These are phyloP conservation scores for Condylura cristata DNA, from an alignment of 2,113 vertebrate genomes.

Conservation along the genomic window DNA sequence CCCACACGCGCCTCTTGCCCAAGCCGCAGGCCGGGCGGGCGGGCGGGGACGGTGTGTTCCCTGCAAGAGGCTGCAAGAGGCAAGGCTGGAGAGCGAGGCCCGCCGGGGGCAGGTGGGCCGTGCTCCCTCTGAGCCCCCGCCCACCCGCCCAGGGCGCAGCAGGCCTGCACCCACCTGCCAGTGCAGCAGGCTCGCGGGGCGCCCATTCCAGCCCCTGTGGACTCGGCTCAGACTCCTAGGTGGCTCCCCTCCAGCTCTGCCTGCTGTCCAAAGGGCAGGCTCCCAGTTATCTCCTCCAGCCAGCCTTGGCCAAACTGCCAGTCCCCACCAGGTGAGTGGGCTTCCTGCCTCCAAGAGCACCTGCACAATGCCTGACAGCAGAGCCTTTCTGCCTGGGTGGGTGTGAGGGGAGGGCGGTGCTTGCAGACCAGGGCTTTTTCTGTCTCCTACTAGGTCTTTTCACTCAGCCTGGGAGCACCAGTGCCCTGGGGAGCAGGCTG, in stretches of 20 bases:
- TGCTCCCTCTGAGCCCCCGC: neutral
- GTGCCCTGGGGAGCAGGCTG: neutral
- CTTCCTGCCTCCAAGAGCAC: neutral
- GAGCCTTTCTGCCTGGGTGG: neutral
- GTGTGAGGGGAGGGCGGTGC: neutral
- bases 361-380: neutral
- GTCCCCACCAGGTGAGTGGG: neutral
- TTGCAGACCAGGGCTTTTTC: neutral
- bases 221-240: neutral
- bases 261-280: neutral
- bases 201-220: fast-evolving
- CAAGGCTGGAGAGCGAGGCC: no score
- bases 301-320: neutral
- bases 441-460: neutral
- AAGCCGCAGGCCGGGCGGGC: constrained; percentile 47
- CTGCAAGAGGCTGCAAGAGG: neutral
- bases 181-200: neutral
- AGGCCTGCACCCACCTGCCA: neutral
- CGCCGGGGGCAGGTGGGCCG: neutral
- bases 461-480: neutral
- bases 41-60: constrained; percentile 52
- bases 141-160: fast-evolving
- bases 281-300: neutral
- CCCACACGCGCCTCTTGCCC: constrained; percentile 49
- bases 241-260: neutral